Percentiles rank a stretch among this genome's conserved stretches.
Evolutionary conservation across 35 echinoderm and acorn worm species (phyloP).

Genomic region (Apostichopus californicus): DNA sequence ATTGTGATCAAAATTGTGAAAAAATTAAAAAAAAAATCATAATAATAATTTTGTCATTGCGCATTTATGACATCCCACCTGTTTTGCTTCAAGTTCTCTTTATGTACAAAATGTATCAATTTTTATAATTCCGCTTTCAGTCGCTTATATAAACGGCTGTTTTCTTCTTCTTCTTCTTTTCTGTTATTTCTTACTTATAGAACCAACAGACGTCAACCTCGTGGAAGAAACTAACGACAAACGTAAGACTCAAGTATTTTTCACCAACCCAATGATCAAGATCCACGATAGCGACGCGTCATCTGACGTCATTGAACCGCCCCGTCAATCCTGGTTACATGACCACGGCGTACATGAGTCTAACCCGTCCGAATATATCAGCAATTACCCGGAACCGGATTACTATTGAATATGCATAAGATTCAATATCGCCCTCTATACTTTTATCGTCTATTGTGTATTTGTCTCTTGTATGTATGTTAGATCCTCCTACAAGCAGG

Average conservation of each 20-base stretch:
- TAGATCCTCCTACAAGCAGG: no score
- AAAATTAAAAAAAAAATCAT: neutral
- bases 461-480: no score
- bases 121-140: no score
- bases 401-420: neutral
- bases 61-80: no score
- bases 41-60: neutral
- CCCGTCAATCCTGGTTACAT: slow-evolving; percentile 20
- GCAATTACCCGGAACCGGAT: slow-evolving; percentile 36
- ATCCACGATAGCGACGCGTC: neutral
- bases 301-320: neutral
- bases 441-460: no score
- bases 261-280: slow-evolving; percentile 25
- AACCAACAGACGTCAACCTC: neutral
- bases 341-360: neutral
- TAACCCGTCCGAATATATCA: neutral
- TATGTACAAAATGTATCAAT: no score
- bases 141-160: neutral
- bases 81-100: no score
- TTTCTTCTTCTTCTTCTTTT: neutral
- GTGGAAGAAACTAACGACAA: neutral
- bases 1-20: no score
- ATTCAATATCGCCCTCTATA: neutral
- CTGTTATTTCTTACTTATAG: neutral
- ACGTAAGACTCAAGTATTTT: slow-evolving; percentile 13